Percentiles rank a stretch among this genome's conserved stretches.
These are phyloP conservation scores for Gisinianus flammeolus DNA, from an alignment of 2,888 invertebrate genomes.

Conservation along the genomic window DNA sequence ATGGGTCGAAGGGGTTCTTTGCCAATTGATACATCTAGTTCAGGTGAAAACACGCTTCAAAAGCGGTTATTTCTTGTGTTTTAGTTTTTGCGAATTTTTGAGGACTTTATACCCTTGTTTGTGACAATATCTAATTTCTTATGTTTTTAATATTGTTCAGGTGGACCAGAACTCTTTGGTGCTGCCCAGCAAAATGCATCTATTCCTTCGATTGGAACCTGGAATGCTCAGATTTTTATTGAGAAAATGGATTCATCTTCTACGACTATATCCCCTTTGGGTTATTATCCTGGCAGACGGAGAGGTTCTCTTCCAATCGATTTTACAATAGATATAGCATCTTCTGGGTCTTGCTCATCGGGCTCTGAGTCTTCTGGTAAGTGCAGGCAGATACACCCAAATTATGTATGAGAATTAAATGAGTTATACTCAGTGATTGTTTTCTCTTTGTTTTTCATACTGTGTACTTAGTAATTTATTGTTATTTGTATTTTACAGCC, in stretches of 20 bases:
- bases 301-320: constrained; percentile 58
- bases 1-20: constrained; percentile 57
- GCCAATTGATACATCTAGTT: constrained; percentile 41
- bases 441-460: not conserved
- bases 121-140: constrained; percentile 45
- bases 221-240: constrained; percentile 57
- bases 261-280: constrained; percentile 41
- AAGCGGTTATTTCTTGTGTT: too few relatives aligned
- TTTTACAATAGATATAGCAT: constrained; percentile 53
- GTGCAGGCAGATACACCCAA: not conserved
- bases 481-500: not conserved
- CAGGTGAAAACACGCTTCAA: constrained; percentile 36
- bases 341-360: constrained; percentile 58
- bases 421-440: not conserved
- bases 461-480: constrained; percentile 1
- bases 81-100: too few relatives aligned
- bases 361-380: constrained; percentile 59
- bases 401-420: not conserved
- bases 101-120: too few relatives aligned
- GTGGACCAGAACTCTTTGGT: constrained; percentile 55
- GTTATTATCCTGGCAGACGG: constrained; percentile 55
- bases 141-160: constrained; percentile 48
- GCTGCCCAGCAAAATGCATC: constrained; percentile 52
- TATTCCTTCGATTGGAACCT: constrained; percentile 46
- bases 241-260: constrained; percentile 51